phyloP scores from a whole-genome alignment of 2,797 vertebrate genomes.

The Halcyon chelicuti region DNA sequence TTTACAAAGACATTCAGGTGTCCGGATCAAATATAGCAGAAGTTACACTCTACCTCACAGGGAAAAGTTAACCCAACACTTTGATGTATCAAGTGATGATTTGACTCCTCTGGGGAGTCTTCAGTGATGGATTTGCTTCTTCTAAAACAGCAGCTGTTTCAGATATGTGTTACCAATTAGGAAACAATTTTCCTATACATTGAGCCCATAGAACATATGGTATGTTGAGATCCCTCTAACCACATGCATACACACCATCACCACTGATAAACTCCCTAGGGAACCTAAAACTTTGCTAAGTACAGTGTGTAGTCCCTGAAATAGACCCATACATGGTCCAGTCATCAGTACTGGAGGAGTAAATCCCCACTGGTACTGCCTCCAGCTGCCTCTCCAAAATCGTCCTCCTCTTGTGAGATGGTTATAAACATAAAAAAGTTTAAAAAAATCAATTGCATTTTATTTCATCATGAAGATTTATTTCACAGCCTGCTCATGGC shows the following conservation, averaged over 20 bases:
- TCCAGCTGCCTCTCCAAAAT: not conserved
- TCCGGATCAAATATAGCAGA: not conserved
- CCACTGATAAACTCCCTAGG: not conserved
- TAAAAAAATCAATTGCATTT: not conserved
- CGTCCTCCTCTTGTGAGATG: not conserved
- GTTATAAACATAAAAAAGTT: not conserved
- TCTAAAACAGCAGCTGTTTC: conserved; percentile 55
- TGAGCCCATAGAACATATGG: conserved; percentile 33
- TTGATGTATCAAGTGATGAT: conserved; percentile 4
- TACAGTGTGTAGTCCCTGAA: not conserved
- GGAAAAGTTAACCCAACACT: conserved; percentile 34
- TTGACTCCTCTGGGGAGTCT: conserved; percentile 41
- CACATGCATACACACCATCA: not conserved
- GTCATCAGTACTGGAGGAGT: not conserved
- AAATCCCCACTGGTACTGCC: not conserved
- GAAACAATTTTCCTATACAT: conserved; percentile 9
- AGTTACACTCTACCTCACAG: not conserved
- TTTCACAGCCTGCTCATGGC: not conserved
- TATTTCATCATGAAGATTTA: not conserved
- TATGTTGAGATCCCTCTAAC: conserved; percentile 46
- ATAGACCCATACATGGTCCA: not conserved
- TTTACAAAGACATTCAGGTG: not conserved
- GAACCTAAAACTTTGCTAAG: not conserved
- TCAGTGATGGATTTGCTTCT: conserved; percentile 38
- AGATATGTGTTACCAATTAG: conserved; percentile 36